Evolutionary conservation across 1,140 invertebrate species (phyloP).

Genomic region (fruit fly (Drosophila melanogaster)): Release_6_plus_ISO1_MT NC_004354.4:19347501-19348000

Average conservation of each 20-base stretch:
- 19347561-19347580: not conserved
- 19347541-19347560: not conserved
- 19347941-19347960: not conserved
- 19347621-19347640: not conserved
- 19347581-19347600: not conserved
- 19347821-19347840: constrained; percentile 2
- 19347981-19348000: no score
- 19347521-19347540: no score
- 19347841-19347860: constrained; percentile 1
- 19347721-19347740: constrained; percentile 29
- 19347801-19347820: not conserved
- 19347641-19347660: constrained; percentile 5
- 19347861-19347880: not conserved
- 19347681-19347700: not conserved
- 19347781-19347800: not conserved
- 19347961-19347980: constrained; percentile 7
- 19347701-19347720: not conserved
- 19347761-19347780: not conserved
- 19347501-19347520: no score
- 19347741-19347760: not conserved
- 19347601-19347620: not conserved
- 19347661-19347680: not conserved
- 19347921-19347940: not conserved
- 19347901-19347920: not conserved
- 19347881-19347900: constrained; percentile 1